These are phyloP conservation scores for Chelonia mydas DNA, from an alignment of 2,797 vertebrate species.

Conservation along the genomic window DNA sequence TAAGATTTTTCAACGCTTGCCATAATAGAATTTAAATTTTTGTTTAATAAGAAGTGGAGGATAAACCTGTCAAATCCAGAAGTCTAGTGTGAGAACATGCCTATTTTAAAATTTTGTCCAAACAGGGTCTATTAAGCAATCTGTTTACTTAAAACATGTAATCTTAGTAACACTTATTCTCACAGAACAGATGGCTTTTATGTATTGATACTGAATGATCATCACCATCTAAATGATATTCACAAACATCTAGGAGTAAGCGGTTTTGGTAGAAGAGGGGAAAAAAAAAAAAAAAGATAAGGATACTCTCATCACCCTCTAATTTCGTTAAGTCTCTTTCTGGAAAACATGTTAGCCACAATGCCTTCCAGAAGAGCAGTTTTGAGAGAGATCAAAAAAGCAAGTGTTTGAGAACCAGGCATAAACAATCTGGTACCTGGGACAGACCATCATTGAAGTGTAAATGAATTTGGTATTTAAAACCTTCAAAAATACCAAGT, in stretches of 20 bases:
- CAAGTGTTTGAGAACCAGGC: not conserved
- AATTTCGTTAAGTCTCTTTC: not conserved
- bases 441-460: not conserved
- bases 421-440: not conserved
- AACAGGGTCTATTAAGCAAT: too few relatives aligned
- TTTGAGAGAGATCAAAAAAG: not conserved
- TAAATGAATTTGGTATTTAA: not conserved
- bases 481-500: not conserved
- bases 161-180: not conserved
- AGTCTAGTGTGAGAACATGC: not conserved
- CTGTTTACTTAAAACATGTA: not conserved
- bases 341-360: not conserved
- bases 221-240: not conserved
- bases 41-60: not conserved
- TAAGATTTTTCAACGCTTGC: not conserved
- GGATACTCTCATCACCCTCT: not conserved
- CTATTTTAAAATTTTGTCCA: fast-evolving
- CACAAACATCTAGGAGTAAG: not conserved
- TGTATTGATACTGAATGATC: not conserved
- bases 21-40: not conserved
- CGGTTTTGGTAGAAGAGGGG: not conserved
- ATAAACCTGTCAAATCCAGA: not conserved
- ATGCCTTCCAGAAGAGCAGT: not conserved
- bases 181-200: not conserved
- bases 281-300: not conserved